Conservation (phyloP, 2,888 invertebrate genomes). For the Rapana venosa region DNA sequence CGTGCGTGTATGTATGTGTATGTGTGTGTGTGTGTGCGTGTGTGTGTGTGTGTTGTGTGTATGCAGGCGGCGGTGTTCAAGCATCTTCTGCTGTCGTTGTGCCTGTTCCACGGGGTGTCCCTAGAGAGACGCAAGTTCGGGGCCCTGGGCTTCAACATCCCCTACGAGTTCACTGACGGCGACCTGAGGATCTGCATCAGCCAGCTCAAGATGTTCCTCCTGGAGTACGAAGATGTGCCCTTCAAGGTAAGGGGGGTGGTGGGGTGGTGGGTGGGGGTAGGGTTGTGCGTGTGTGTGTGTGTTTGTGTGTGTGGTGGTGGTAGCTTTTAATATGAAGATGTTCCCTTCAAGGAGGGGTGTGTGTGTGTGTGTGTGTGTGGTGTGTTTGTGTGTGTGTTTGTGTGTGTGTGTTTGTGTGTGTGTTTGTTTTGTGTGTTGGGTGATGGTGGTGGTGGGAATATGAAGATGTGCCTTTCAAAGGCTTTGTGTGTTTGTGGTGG, state of each 20-base stretch:
- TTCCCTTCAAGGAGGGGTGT: too few species aligned
- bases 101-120: constrained; percentile 78
- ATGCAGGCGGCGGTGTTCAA: constrained; percentile 75
- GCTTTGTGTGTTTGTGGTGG: too few species aligned
- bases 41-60: background rate
- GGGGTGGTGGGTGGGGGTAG: background rate
- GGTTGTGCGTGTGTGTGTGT: background rate
- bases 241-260: constrained; percentile 81
- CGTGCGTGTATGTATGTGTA: background rate
- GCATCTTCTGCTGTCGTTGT: constrained; percentile 76
- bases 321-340: too few species aligned
- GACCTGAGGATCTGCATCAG: constrained; percentile 91
- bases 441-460: too few species aligned
- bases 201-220: constrained; percentile 84
- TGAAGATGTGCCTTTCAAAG: too few species aligned
- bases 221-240: constrained; percentile 88
- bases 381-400: background rate
- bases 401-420: background rate
- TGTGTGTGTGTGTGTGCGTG: background rate
- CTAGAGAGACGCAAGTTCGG: constrained; percentile 80
- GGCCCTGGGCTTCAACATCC: constrained; percentile 88
- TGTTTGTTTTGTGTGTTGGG: background rate
- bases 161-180: constrained; percentile 93
- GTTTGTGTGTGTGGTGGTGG: background rate
- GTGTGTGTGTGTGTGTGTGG: background rate